Evolutionary conservation across 1,140 invertebrate species (phyloP), one percentile per base, ranked within the genome.

Genomic region (Bombus soroeensis): DNA sequence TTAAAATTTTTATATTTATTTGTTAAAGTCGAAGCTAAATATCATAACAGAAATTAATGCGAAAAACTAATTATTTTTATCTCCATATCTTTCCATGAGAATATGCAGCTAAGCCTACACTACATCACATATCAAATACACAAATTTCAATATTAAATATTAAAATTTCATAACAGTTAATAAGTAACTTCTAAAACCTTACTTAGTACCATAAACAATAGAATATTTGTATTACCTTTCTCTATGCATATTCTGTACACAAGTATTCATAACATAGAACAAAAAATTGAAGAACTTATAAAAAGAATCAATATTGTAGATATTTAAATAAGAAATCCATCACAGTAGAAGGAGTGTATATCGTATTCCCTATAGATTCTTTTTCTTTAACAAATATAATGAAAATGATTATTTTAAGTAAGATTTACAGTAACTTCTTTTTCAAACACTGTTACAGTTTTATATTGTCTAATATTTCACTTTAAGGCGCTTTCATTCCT

Each of bases 91-190:
- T 18, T 22, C 43, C 3, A 8, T 79, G 41, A 59, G 28, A 85
- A 84, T 92, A 91, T 92, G 90, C 92, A 93, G 92, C 91, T 91
- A 90, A 93, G 76, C 86, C 89, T 89, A 89, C 90, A 59, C n/a
- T 47, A 57, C 39, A 57, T 71, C 13, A n/a, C 39, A 47, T n/a
- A 57, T 57, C 1, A 64, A 62, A 70, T 32, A 59, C 43, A 71
- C 34, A 79, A 13, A 72, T 57, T 47, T 80, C 6, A 37, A 62
- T 28, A 28, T 28, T 5, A 73, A 25, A 32, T 25, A 25, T 73
- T 34, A 34, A 64, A 74, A 73, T 10, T 47, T 10, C 32, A 47
- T 62, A 59, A 43, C 10, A 70, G 22, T n/a, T 41, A 41, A 41
- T 75, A 39, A 39, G 1, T 39, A 59, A 62, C 28, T 57, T 57